These are phyloP conservation scores for Molanna angustata DNA, from an alignment of 2,888 invertebrate genomes.

Conservation along the genomic window DNA sequence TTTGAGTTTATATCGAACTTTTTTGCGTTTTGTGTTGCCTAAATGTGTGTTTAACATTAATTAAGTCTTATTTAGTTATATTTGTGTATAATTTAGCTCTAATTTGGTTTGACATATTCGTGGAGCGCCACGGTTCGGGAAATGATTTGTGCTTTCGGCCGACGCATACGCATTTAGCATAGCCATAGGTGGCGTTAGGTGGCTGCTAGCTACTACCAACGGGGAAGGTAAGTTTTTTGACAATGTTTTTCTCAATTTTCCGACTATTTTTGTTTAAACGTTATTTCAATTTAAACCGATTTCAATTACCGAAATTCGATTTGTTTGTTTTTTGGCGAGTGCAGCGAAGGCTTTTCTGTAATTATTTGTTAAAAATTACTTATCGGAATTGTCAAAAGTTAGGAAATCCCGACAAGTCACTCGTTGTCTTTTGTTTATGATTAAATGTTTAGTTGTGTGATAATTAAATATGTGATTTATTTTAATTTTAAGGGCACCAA, in stretches of 20 bases:
- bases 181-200: conserved; percentile 55
- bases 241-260: conserved; percentile 53
- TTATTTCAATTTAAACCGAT: conserved; percentile 8
- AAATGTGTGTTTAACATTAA: conserved; percentile 52
- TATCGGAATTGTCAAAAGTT: conserved; percentile 24
- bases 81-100: conserved; percentile 52
- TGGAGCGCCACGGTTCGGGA: conserved; percentile 59
- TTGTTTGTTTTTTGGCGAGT: too few relatives aligned
- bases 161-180: conserved; percentile 57
- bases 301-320: too few relatives aligned
- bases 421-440: conserved; percentile 26
- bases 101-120: conserved; percentile 55
- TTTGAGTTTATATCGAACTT: conserved; percentile 57
- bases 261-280: conserved; percentile 35
- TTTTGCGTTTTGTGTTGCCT: conserved; percentile 56
- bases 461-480: conserved; percentile 4
- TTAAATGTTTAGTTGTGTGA: conserved; percentile 8
- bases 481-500: not conserved
- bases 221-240: conserved; percentile 29
- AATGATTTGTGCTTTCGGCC: conserved; percentile 59
- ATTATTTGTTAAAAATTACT: conserved; percentile 15
- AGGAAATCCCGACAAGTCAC: conserved; percentile 23
- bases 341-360: too few relatives aligned
- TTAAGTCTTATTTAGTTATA: conserved; percentile 54
- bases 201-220: conserved; percentile 15